Percentiles rank a stretch among this genome's conserved stretches.
These are phyloP conservation scores for Premnoplex brunnescens DNA, from an alignment of 2,797 vertebrate genomes.

Conservation along the genomic window DNA sequence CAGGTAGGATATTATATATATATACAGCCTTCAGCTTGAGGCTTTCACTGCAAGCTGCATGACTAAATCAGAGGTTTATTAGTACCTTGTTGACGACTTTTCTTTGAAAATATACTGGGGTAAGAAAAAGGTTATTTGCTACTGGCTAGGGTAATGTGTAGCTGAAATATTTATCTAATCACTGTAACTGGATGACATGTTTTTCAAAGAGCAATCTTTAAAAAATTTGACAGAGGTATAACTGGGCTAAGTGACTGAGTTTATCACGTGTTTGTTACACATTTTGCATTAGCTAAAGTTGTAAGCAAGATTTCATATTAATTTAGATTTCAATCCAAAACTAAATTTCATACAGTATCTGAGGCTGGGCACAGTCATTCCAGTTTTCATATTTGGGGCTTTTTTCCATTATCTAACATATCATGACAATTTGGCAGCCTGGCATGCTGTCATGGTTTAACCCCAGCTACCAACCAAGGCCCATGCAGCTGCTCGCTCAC, in stretches of 20 bases:
- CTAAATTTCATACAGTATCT: not conserved
- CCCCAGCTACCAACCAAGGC: not conserved
- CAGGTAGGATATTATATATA: conserved; percentile 37
- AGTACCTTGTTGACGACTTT: not conserved
- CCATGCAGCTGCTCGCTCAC: accelerated
- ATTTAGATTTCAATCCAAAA: not conserved
- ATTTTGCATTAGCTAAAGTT: not conserved
- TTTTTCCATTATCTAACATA: not conserved
- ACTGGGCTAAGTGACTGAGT: not conserved
- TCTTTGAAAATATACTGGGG: not conserved
- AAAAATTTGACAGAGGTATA: not conserved
- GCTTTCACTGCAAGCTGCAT: conserved; percentile 18
- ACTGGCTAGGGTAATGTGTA: not conserved
- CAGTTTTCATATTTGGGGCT: not conserved
- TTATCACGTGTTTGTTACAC: not conserved
- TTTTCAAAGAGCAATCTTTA: not conserved
- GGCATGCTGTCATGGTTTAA: not conserved
- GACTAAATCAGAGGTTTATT: conserved; percentile 37
- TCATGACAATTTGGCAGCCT: not conserved
- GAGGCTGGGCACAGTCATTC: not conserved
- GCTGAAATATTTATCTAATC: not conserved
- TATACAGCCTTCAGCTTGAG: conserved; percentile 29
- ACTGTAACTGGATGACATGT: not conserved
- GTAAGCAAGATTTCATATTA: not conserved
- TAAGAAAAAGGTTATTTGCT: not conserved